These are phyloP conservation scores for Tetragonisca angustula DNA, from an alignment of 2,888 invertebrate species.

Conservation along the genomic window DNA sequence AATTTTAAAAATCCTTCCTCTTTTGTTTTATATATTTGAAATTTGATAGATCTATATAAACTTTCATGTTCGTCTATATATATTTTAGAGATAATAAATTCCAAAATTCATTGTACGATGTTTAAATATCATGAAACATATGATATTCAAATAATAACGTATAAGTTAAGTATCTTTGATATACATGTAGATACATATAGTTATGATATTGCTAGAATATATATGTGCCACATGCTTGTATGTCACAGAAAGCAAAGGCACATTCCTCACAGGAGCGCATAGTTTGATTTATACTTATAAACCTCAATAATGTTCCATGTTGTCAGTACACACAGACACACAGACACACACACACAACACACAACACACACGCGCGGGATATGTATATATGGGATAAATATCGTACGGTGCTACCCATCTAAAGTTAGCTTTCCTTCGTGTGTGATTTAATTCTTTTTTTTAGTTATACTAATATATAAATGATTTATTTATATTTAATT, in stretches of 20 bases:
- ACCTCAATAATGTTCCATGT: conserved; percentile 3
- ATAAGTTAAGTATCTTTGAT: conserved; percentile 1
- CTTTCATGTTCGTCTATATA: background rate
- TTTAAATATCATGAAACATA: background rate
- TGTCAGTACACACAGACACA: background rate
- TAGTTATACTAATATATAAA: background rate
- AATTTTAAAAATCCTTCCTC: too few species aligned
- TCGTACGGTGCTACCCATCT: background rate
- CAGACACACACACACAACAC: too few species aligned
- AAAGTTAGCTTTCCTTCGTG: background rate
- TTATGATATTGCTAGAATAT: conserved; percentile 15
- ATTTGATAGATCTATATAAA: too few species aligned
- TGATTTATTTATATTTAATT: background rate
- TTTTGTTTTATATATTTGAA: too few species aligned
- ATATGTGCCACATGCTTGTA: conserved; percentile 2
- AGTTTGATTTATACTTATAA: conserved; percentile 42
- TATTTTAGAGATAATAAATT: background rate
- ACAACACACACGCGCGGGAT: background rate
- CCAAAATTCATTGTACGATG: background rate
- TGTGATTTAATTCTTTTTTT: background rate
- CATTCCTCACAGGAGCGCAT: conserved; percentile 21
- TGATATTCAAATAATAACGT: background rate
- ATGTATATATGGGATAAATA: too few species aligned
- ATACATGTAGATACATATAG: background rate
- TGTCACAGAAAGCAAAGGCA: conserved; percentile 36